phyloP scores from a whole-genome alignment of 1,140 invertebrate species.

The Megalopta genalis region DNA sequence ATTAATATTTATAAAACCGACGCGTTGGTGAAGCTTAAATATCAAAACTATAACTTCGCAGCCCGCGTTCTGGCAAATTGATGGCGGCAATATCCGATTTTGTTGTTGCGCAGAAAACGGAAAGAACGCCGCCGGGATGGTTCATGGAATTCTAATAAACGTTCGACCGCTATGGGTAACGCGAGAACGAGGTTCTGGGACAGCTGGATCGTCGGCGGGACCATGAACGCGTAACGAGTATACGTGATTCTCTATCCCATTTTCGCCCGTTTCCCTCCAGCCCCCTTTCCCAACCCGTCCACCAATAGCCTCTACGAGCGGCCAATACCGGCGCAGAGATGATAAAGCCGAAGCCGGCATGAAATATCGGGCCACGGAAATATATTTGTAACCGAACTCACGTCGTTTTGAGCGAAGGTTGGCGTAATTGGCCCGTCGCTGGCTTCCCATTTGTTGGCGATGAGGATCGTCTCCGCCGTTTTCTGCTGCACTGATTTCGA shows the following conservation, averaged over 20 bases:
- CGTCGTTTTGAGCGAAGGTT: constrained; percentile 83
- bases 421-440: constrained; percentile 84
- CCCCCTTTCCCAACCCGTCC: too few species aligned
- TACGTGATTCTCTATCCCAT: too few species aligned
- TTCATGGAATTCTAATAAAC: constrained; percentile 40
- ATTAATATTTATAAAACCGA: too few species aligned
- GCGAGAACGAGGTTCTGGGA: constrained; percentile 24
- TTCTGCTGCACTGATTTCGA: constrained; percentile 97
- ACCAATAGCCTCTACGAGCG: not conserved
- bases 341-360: not conserved
- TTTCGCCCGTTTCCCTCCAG: too few species aligned
- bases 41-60: too few species aligned
- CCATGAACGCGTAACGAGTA: constrained; percentile 27
- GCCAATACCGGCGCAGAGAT: not conserved
- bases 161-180: constrained; percentile 10
- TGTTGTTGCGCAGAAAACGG: not conserved
- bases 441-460: constrained; percentile 97
- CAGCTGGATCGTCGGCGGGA: not conserved
- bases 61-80: too few species aligned
- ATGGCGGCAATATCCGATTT: not conserved
- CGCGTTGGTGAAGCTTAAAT: too few species aligned
- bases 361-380: constrained; percentile 19
- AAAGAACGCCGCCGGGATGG: constrained; percentile 1
- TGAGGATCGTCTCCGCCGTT: constrained; percentile 95
- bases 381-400: constrained; percentile 75